phyloP scores from a whole-genome alignment of 2,797 vertebrate species.

The Craterocephalus amniculus region DNA sequence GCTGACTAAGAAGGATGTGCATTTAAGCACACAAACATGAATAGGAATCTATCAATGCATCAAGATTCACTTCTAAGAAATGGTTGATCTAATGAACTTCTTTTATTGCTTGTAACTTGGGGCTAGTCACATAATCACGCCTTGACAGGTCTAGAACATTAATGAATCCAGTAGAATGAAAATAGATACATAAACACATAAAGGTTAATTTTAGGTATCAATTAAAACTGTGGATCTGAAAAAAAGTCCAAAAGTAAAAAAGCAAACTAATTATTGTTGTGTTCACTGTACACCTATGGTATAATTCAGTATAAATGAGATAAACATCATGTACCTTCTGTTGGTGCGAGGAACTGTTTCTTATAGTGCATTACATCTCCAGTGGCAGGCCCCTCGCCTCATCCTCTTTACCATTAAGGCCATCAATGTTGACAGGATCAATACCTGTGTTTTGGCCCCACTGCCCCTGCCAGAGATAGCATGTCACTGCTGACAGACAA shows the following conservation, averaged over 20 bases:
- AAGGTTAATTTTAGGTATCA: not conserved
- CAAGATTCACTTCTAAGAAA: too few species aligned
- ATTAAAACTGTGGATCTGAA: not conserved
- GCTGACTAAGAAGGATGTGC: too few species aligned
- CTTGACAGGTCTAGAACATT: constrained; percentile 80
- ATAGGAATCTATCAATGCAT: too few species aligned
- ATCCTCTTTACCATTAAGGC: constrained; percentile 95
- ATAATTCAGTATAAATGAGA: constrained; percentile 55
- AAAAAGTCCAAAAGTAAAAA: not conserved
- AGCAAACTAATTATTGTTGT: constrained; percentile 30
- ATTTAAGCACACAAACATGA: too few species aligned
- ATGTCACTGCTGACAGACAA: constrained; percentile 99
- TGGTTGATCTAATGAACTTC: constrained; percentile 28
- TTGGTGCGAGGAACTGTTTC: constrained; percentile 41
- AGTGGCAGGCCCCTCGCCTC: constrained; percentile 72
- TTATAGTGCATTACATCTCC: constrained; percentile 71
- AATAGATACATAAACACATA: not conserved
- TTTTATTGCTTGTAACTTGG: constrained; percentile 94
- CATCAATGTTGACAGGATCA: constrained; percentile 99
- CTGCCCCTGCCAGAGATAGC: constrained; percentile 95
- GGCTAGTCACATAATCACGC: constrained; percentile 93
- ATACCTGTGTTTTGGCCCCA: constrained; percentile 97
- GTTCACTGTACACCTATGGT: constrained; percentile 26
- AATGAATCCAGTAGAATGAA: not conserved
- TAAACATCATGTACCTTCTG: constrained; percentile 52